Conservation (phyloP, 2,888 invertebrate species). For the Digitonthophagus gazella region DNA sequence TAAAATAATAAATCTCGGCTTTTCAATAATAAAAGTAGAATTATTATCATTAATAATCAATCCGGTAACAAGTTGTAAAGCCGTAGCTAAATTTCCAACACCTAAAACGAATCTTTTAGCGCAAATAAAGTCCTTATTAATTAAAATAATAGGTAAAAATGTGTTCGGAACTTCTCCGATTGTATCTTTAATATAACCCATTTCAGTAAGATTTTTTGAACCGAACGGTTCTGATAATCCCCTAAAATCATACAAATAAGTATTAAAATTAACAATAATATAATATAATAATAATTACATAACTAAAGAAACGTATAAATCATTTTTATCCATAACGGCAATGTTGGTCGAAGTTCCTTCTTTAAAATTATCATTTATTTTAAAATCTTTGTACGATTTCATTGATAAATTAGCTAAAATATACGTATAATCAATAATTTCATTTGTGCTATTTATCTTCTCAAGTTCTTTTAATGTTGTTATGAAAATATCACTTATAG, state of each 20-base stretch:
- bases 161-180: no score
- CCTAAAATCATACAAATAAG: conserved; percentile 44
- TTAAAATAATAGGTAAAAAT: conserved; percentile 48
- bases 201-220: conserved; percentile 51
- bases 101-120: conserved; percentile 56
- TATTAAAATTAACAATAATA: not conserved
- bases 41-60: conserved; percentile 52
- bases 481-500: conserved; percentile 43
- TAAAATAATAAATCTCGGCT: conserved; percentile 51
- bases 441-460: conserved; percentile 37
- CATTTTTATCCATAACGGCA: conserved; percentile 63
- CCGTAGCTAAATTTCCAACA: conserved; percentile 53
- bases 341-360: conserved; percentile 59
- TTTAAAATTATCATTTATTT: conserved; percentile 42
- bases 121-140: conserved; percentile 50
- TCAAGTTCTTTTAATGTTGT: conserved; percentile 42
- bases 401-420: conserved; percentile 43
- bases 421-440: conserved; percentile 35
- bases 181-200: conserved; percentile 58
- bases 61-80: conserved; percentile 53
- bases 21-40: conserved; percentile 53
- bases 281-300: conserved; percentile 58
- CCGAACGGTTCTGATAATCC: conserved; percentile 58
- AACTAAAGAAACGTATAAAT: conserved; percentile 66
- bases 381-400: conserved; percentile 39